A percentile compares a stretch with the other conserved stretches of the same genome.
These are phyloP conservation scores for Lasioglossum morio DNA, from an alignment of 2,888 invertebrate species.

Conservation along the genomic window DNA sequence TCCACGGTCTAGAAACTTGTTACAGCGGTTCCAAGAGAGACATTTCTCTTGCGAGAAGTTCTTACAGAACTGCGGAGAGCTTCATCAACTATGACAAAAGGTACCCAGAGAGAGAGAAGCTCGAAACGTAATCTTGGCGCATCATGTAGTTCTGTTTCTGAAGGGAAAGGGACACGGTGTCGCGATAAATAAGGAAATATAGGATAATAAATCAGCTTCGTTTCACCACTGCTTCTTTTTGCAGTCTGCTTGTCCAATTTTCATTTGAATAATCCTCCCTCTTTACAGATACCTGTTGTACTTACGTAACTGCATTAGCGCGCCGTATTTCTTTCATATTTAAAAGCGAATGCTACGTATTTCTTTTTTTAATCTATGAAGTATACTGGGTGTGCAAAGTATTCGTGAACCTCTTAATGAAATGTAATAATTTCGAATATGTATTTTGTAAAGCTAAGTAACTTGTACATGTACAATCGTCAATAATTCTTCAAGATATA, in stretches of 20 bases:
- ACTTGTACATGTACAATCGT: no score
- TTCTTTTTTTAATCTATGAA: background rate
- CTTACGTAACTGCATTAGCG: background rate
- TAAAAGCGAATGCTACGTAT: background rate
- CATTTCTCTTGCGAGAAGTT: background rate
- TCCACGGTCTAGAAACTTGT: background rate
- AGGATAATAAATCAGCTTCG: background rate
- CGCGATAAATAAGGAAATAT: background rate
- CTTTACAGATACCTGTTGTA: background rate
- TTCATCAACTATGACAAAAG: constrained; percentile 6
- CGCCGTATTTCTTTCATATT: background rate
- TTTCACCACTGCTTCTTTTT: background rate
- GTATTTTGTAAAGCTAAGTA: no score
- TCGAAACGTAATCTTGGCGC: background rate
- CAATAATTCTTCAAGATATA: background rate
- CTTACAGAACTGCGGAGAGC: background rate
- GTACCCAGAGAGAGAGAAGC: background rate
- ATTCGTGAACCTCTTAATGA: no score
- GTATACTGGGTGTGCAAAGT: no score
- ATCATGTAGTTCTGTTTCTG: background rate
- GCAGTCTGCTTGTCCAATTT: background rate
- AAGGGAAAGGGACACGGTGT: background rate
- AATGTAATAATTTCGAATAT: no score
- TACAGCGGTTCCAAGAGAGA: constrained; percentile 4
- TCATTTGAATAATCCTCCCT: background rate